Percentiles rank a stretch among this genome's conserved stretches.
These are phyloP conservation scores for Deroptyus accipitrinus DNA, from an alignment of 2,113 vertebrate genomes.

Conservation along the genomic window DNA sequence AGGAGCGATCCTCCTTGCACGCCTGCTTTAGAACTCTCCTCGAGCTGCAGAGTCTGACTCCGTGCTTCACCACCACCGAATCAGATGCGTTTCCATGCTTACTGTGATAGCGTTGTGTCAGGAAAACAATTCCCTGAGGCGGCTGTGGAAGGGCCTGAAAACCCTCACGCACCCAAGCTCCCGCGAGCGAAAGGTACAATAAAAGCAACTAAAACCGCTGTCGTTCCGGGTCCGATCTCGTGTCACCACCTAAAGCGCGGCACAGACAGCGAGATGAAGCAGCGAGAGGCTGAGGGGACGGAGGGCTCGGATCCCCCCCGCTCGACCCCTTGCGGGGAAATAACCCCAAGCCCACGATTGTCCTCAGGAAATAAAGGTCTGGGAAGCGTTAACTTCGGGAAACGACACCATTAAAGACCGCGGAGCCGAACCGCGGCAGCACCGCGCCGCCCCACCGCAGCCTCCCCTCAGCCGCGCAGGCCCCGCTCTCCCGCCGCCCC, in stretches of 20 bases:
- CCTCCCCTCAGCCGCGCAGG: background rate
- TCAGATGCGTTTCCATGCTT: rapidly evolving
- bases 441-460: no score
- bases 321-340: background rate
- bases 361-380: background rate
- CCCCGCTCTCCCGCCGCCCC: background rate
- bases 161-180: background rate
- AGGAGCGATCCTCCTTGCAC: no score
- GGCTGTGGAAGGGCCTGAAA: background rate
- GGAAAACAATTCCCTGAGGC: background rate
- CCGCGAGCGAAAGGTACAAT: rapidly evolving
- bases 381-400: background rate
- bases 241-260: no score
- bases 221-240: rapidly evolving
- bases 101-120: rapidly evolving
- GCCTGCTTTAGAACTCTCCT: no score
- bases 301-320: rapidly evolving
- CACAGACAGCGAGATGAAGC: background rate
- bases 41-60: no score
- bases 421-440: background rate
- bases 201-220: background rate
- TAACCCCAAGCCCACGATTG: background rate
- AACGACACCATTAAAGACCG: rapidly evolving
- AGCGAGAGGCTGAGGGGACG: rapidly evolving
- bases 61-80: no score